A percentile compares a stretch with the other conserved stretches of the same genome.
Conservation (phyloP, 2,888 invertebrate species). For the Leuctra nigra region DNA sequence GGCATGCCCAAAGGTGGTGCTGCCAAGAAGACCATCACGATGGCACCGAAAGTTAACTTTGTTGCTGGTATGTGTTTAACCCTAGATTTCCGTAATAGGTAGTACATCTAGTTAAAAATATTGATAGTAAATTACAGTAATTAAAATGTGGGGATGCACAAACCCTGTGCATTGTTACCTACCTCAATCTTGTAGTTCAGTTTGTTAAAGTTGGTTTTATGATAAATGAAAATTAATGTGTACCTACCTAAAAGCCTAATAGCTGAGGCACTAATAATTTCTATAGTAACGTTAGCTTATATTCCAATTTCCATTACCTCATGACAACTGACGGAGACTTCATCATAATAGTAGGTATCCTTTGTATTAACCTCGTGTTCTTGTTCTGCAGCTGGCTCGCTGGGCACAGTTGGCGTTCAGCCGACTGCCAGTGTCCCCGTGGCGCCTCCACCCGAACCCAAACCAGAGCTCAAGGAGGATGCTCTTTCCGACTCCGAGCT, state of each 20-base stretch:
- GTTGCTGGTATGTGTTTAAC: conserved; percentile 67
- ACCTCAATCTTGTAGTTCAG: background rate
- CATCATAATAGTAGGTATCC: background rate
- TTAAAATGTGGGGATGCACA: no score
- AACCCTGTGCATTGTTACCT: no score
- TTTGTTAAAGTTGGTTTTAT: background rate
- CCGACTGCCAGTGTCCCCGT: conserved; percentile 35
- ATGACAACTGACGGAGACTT: no score
- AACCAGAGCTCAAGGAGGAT: conserved; percentile 42
- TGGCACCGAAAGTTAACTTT: conserved; percentile 77
- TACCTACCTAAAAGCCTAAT: no score
- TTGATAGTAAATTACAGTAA: no score
- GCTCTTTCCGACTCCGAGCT: conserved; percentile 44
- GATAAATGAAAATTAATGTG: background rate
- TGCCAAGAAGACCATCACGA: conserved; percentile 46
- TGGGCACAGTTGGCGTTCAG: conserved; percentile 50
- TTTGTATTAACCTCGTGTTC: background rate
- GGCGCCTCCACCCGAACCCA: conserved; percentile 38
- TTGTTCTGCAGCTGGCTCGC: conserved; percentile 49
- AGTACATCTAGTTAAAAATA: no score
- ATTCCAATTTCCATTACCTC: no score
- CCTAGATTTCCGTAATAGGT: no score
- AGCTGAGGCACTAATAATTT: no score
- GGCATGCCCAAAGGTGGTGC: conserved; percentile 34
- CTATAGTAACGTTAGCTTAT: no score